Evolutionary conservation across 2,113 vertebrate species (phyloP).

Genomic region (Mola mola): DNA sequence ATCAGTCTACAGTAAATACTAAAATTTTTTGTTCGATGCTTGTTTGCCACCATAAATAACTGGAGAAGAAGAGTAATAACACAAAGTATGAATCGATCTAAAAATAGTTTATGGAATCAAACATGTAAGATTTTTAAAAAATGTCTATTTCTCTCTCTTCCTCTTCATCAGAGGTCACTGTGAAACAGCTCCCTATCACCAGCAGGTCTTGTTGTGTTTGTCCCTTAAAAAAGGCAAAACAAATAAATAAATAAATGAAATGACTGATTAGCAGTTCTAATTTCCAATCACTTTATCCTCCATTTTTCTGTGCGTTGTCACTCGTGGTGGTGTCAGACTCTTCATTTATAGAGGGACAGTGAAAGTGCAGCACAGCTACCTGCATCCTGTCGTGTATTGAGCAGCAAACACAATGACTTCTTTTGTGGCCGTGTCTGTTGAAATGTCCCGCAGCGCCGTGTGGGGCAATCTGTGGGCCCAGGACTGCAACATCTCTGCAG

Average conservation of each 20-base stretch:
- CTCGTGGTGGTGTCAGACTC: neutral
- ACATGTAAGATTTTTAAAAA: no score
- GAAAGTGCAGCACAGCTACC: conserved; percentile 26
- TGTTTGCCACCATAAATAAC: no score
- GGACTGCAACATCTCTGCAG: conserved; percentile 81
- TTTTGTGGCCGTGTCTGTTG: conserved; percentile 75
- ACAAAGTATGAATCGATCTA: no score
- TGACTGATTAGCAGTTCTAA: neutral
- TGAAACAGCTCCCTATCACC: no score
- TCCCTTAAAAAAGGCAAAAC: neutral
- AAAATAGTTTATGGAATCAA: no score
- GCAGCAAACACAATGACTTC: conserved; percentile 47
- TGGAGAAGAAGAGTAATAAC: no score
- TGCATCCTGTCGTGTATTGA: conserved; percentile 1
- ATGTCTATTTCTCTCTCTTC: no score
- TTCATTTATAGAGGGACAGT: conserved; percentile 7
- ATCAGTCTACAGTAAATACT: no score
- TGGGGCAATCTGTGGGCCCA: conserved; percentile 84
- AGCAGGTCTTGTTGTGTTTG: no score
- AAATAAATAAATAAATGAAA: no score
- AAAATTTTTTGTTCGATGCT: no score
- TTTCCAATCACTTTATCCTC: neutral
- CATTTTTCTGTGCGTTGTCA: neutral
- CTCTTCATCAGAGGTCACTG: no score
- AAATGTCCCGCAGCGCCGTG: conserved; percentile 74